phyloP scores from a whole-genome alignment of 2,888 invertebrate species.

The Idaea biselata region DNA sequence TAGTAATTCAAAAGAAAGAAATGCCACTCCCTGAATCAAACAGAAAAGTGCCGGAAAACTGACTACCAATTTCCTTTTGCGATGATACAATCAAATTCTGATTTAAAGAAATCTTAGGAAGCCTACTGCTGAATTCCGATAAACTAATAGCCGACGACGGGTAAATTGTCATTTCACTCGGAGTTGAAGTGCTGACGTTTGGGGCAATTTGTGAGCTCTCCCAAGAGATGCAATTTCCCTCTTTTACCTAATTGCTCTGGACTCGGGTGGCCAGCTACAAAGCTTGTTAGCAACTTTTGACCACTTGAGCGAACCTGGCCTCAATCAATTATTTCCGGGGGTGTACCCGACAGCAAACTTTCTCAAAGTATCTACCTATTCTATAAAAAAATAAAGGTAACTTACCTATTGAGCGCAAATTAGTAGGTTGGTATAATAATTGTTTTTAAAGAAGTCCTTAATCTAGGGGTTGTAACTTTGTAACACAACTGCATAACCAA shows the following conservation, averaged over 20 bases:
- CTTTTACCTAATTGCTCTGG: conserved; percentile 66
- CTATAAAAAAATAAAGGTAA: not conserved
- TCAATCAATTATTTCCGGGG: conserved; percentile 47
- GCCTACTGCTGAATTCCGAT: not conserved
- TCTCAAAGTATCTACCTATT: conserved; percentile 15
- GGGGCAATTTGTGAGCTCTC: conserved; percentile 66
- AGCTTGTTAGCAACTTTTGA: conserved; percentile 51
- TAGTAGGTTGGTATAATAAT: too few species aligned
- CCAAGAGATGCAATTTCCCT: conserved; percentile 73
- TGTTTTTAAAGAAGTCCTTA: too few species aligned
- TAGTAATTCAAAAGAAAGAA: not conserved
- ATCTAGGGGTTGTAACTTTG: too few species aligned
- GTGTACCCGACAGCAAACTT: conserved; percentile 29
- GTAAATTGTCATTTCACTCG: conserved; percentile 61
- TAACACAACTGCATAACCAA: too few species aligned
- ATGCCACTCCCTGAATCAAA: not conserved
- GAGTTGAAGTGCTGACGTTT: conserved; percentile 56
- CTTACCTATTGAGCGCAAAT: not conserved
- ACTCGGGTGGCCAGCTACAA: conserved; percentile 31
- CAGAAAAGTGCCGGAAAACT: not conserved
- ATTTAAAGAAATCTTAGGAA: conserved; percentile 1
- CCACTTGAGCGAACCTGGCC: conserved; percentile 44
- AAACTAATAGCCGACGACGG: conserved; percentile 24
- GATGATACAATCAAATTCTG: not conserved
- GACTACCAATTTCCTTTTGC: not conserved